Evolutionary conservation across 1,140 invertebrate species (phyloP).

Genomic region (Ceratosolen solmsi): DNA sequence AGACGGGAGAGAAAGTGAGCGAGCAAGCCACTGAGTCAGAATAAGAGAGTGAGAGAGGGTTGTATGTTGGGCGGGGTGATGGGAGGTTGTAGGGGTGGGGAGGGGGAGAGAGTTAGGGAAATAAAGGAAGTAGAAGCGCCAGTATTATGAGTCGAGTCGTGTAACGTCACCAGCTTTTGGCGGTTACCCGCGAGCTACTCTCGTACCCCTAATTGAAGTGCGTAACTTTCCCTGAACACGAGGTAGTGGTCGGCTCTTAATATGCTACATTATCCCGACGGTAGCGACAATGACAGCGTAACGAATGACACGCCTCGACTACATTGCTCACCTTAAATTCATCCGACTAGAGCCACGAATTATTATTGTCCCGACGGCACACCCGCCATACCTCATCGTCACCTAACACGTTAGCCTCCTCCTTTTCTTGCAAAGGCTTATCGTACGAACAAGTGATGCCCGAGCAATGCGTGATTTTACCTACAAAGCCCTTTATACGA

Average conservation of each 20-base stretch:
- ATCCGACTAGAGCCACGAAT: background rate
- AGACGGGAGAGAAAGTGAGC: background rate
- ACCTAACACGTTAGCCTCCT: no score
- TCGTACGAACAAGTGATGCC: no score
- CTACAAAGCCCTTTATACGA: no score
- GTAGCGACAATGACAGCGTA: constrained; percentile 3
- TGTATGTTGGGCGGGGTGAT: no score
- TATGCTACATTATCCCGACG: constrained; percentile 24
- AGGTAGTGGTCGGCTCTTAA: constrained; percentile 17
- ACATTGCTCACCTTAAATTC: constrained; percentile 25
- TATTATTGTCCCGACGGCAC: background rate
- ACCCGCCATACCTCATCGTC: no score
- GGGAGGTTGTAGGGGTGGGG: background rate
- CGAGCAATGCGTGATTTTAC: no score
- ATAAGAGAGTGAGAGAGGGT: background rate
- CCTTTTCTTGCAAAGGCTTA: no score
- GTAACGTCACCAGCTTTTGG: constrained; percentile 31
- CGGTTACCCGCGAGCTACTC: constrained; percentile 32
- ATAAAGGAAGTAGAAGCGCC: background rate
- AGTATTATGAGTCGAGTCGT: constrained; percentile 36
- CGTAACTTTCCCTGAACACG: constrained; percentile 30
- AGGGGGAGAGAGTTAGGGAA: background rate
- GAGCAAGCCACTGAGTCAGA: no score
- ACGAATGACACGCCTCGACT: background rate
- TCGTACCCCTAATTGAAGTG: constrained; percentile 40